Conservation (phyloP, 2,888 invertebrate species). For the Rhagium mordax region DNA sequence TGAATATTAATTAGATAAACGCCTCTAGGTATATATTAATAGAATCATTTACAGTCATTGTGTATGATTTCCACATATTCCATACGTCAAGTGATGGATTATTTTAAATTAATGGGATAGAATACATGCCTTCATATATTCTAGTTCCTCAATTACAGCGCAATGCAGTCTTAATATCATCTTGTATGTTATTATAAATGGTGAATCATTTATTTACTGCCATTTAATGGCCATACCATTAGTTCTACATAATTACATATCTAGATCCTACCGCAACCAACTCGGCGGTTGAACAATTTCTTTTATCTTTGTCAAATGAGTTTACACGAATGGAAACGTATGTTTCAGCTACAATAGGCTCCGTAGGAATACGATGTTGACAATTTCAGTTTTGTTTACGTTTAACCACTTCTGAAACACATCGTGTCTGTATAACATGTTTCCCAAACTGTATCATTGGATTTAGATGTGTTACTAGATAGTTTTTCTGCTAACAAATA, state of each 20-base stretch:
- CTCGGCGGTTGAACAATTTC: not conserved
- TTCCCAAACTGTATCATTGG: too few species aligned
- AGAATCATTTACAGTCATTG: slow-evolving; percentile 37
- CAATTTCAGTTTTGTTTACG: too few species aligned
- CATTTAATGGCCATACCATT: not conserved
- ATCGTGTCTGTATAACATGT: too few species aligned
- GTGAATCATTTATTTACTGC: not conserved
- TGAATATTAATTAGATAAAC: slow-evolving; percentile 34
- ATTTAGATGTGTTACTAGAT: too few species aligned
- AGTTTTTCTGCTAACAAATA: too few species aligned
- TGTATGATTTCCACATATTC: slow-evolving; percentile 30
- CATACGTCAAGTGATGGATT: slow-evolving; percentile 29
- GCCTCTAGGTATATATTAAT: slow-evolving; percentile 38
- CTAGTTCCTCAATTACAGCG: not conserved
- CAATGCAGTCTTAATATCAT: not conserved
- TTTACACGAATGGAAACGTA: not conserved
- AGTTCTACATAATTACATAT: not conserved
- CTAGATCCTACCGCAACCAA: not conserved
- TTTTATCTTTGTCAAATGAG: too few species aligned
- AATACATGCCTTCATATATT: slow-evolving; percentile 17
- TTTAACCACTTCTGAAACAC: too few species aligned
- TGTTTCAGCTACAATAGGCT: too few species aligned
- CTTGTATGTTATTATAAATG: not conserved
- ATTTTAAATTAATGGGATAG: slow-evolving; percentile 36
- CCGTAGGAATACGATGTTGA: too few species aligned